Conservation (phyloP, 2,797 vertebrate species). For the Petrocephalus sullivani region DNA sequence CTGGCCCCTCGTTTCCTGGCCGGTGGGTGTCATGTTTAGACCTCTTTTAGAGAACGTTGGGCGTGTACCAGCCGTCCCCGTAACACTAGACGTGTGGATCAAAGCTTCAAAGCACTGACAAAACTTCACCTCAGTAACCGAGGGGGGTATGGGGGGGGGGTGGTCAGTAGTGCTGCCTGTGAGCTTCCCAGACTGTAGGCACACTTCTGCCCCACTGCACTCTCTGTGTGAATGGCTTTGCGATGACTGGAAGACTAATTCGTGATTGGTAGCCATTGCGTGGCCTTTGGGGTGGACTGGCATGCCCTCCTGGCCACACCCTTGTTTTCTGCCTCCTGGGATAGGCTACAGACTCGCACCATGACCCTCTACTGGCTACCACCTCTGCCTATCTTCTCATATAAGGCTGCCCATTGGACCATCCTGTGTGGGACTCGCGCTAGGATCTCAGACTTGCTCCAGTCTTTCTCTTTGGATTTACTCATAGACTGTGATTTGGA, state of each 20-base stretch:
- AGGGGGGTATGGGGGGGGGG: background rate
- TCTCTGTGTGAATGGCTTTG: background rate
- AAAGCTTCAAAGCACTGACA: conserved; percentile 1
- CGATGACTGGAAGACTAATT: background rate
- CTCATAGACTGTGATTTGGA: background rate
- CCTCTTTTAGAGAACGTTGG: background rate
- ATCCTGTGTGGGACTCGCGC: background rate
- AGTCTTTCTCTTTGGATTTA: background rate
- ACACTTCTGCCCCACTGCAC: background rate
- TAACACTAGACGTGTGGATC: conserved; percentile 13
- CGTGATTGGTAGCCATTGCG: background rate
- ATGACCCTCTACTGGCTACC: background rate
- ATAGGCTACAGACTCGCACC: background rate
- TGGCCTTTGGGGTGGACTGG: background rate
- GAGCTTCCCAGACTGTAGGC: background rate
- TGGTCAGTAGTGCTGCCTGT: background rate
- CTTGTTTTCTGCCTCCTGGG: background rate
- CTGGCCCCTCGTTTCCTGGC: conserved; percentile 5
- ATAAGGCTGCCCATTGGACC: background rate
- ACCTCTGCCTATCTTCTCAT: background rate
- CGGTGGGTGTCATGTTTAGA: background rate
- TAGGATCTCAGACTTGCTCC: background rate
- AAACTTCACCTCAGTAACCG: background rate
- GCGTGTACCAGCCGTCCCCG: conserved; percentile 4
- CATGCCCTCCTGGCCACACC: background rate